Percentiles rank a stretch among this genome's conserved stretches.
These are phyloP conservation scores for Hypothenemus hampei DNA, from an alignment of 1,140 invertebrate species.

Conservation along the genomic window DNA sequence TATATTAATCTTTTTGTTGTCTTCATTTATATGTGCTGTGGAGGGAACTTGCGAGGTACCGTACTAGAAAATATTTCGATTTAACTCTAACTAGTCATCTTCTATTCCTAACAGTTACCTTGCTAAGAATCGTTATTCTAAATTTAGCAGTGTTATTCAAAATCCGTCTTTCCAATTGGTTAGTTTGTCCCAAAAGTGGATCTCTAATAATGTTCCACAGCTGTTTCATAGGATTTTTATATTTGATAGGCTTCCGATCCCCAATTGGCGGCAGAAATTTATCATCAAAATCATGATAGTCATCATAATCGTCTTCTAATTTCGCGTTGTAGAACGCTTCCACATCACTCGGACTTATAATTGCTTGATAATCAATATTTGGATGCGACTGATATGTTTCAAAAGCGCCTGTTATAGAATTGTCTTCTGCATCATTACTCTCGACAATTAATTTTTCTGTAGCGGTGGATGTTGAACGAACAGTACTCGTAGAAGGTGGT, in stretches of 20 bases:
- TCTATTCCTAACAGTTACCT: slow-evolving; percentile 10
- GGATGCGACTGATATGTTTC: not conserved
- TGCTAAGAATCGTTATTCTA: slow-evolving; percentile 19
- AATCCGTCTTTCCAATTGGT: too few species aligned
- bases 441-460: not conserved
- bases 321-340: slow-evolving; percentile 11
- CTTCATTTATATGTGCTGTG: slow-evolving; percentile 9
- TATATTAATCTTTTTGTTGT: slow-evolving; percentile 21
- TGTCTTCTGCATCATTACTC: not conserved
- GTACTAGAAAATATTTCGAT: slow-evolving; percentile 15
- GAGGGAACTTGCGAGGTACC: slow-evolving; percentile 18
- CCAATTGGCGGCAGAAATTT: too few species aligned
- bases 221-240: not conserved
- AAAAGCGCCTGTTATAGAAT: not conserved
- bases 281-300: too few species aligned
- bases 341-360: slow-evolving; percentile 9
- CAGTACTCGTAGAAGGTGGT: too few species aligned
- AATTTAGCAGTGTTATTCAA: slow-evolving; percentile 20
- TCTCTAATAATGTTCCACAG: not conserved
- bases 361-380: not conserved
- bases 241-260: not conserved
- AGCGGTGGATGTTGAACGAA: too few species aligned
- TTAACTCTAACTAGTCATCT: not conserved
- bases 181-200: not conserved
- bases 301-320: slow-evolving; percentile 9